These are phyloP conservation scores for Motacilla alba DNA, from an alignment of 2,113 vertebrate species.

Conservation along the genomic window DNA sequence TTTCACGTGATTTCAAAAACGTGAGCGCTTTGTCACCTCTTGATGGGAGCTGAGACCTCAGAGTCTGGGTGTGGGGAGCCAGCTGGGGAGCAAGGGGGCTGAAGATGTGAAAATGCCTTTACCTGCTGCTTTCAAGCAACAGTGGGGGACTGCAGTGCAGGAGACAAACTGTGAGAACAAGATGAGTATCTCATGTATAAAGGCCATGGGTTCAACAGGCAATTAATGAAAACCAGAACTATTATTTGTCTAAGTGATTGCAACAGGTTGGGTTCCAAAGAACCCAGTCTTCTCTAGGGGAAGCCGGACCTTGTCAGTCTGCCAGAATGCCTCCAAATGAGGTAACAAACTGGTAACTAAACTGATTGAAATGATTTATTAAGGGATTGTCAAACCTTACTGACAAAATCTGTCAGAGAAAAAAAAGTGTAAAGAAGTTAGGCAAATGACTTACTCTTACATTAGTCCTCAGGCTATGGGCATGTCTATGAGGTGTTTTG, in stretches of 20 bases:
- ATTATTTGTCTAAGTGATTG: background rate
- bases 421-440: background rate
- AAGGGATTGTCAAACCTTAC: background rate
- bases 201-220: background rate
- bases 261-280: background rate
- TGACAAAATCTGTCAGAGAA: background rate
- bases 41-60: background rate
- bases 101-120: background rate
- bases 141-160: fast-evolving
- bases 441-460: background rate
- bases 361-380: background rate
- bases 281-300: background rate
- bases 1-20: background rate
- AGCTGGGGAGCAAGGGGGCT: background rate
- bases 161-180: background rate
- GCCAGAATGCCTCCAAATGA: background rate
- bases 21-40: background rate
- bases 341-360: background rate
- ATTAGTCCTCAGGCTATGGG: background rate
- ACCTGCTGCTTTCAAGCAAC: background rate
- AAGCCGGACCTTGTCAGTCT: background rate
- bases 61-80: background rate
- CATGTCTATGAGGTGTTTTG: background rate
- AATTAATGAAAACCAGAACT: background rate
- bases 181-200: background rate